These are phyloP conservation scores for Parazoanthus swiftii DNA, from an alignment of 92 coral and sea anemone species.

Conservation along the genomic window DNA sequence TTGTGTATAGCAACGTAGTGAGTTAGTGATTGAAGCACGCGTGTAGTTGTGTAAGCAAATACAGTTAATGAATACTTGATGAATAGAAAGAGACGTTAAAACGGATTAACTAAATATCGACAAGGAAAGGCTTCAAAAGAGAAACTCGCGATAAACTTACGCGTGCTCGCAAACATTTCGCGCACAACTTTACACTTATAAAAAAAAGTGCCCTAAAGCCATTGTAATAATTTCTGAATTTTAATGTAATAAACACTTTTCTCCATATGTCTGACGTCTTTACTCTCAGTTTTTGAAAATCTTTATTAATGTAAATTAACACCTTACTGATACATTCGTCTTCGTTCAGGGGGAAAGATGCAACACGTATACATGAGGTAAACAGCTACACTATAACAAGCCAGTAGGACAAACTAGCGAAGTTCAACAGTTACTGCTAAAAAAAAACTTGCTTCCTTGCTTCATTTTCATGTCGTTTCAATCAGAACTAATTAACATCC, in stretches of 20 bases:
- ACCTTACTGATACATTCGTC: neutral
- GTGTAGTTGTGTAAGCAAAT: slow-evolving; percentile 48
- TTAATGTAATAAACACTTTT: neutral
- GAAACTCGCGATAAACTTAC: neutral
- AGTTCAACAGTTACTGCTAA: neutral
- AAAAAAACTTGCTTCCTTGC: neutral
- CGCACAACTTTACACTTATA: no score
- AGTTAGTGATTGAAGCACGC: slow-evolving; percentile 52
- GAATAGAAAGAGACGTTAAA: slow-evolving; percentile 32
- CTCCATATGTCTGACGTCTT: neutral
- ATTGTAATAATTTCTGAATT: neutral
- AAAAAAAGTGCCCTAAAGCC: neutral
- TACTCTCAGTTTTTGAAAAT: neutral
- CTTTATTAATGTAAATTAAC: neutral
- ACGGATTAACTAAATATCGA: slow-evolving; percentile 25
- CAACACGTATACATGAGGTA: no score
- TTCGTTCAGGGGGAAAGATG: neutral
- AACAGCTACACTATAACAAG: no score
- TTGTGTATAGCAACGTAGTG: slow-evolving; percentile 32
- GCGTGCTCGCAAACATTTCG: neutral
- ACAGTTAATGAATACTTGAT: slow-evolving; percentile 41
- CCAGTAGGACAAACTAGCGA: neutral
- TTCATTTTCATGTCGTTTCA: neutral
- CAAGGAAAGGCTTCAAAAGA: slow-evolving; percentile 5
- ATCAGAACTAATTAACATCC: slow-evolving; percentile 8